Evolutionary conservation across 2,113 vertebrate species (phyloP).

Genomic region (Morone saxatilis): DNA sequence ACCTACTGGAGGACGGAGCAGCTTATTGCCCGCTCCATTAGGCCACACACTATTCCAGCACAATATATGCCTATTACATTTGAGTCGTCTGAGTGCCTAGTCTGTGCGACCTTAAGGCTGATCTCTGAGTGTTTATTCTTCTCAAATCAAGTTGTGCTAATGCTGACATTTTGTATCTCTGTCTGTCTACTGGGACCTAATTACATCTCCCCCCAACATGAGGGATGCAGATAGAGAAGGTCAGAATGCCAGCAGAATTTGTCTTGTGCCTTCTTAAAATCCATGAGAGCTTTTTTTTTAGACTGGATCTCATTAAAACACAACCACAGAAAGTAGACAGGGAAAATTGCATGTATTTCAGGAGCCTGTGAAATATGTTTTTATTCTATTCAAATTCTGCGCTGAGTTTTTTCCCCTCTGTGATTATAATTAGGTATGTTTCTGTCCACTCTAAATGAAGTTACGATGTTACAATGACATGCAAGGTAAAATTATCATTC

Average conservation of each 20-base stretch:
- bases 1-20: slow-evolving; percentile 2
- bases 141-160: slow-evolving; percentile 34
- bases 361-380: background rate
- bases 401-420: background rate
- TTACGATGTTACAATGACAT: too few relatives aligned
- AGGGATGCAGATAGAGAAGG: slow-evolving; percentile 15
- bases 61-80: slow-evolving; percentile 20
- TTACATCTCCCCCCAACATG: slow-evolving; percentile 45
- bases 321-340: background rate
- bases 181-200: slow-evolving; percentile 60
- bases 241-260: slow-evolving; percentile 19
- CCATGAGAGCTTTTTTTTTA: background rate
- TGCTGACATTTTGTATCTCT: slow-evolving; percentile 54
- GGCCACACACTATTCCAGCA: slow-evolving; percentile 13
- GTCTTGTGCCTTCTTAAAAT: slow-evolving; percentile 25
- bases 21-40: slow-evolving; percentile 15
- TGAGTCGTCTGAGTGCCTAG: background rate
- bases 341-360: background rate
- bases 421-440: background rate
- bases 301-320: slow-evolving; percentile 34
- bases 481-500: too few relatives aligned
- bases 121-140: slow-evolving; percentile 27
- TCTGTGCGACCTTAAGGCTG: slow-evolving; percentile 29
- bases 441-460: too few relatives aligned
- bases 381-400: background rate